A percentile compares a stretch with the other conserved stretches of the same genome.
phyloP scores from a whole-genome alignment of 2,888 invertebrate genomes.

The Ametastegia equiseti region DNA sequence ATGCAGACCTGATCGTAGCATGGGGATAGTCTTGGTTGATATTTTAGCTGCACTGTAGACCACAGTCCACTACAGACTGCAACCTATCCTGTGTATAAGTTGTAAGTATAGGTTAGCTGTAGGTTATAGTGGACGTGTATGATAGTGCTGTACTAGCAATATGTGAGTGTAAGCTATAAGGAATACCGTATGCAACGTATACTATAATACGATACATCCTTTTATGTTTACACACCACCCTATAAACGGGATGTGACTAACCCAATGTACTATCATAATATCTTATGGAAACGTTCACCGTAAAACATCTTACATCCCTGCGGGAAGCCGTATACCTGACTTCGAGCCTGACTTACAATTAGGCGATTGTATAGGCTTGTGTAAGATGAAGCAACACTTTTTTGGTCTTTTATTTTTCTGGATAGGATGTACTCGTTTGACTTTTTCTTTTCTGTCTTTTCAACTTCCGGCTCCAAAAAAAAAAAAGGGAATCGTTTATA shows the following conservation, averaged over 20 bases:
- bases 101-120: background rate
- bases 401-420: no score
- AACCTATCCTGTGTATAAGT: background rate
- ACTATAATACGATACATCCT: constrained; percentile 27
- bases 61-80: background rate
- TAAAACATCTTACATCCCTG: background rate
- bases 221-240: background rate
- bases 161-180: background rate
- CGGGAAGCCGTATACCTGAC: background rate
- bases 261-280: background rate
- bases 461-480: no score
- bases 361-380: no score
- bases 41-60: constrained; percentile 19
- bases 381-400: no score
- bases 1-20: constrained; percentile 6
- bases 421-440: background rate
- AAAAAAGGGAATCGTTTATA: no score
- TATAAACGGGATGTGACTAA: constrained; percentile 33
- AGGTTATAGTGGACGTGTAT: background rate
- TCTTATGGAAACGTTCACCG: background rate
- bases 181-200: constrained; percentile 13
- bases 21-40: constrained; percentile 27
- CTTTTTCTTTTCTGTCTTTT: background rate
- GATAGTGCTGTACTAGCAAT: background rate
- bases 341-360: constrained; percentile 1